phyloP scores from a whole-genome alignment of 2,888 invertebrate genomes.

The Zygogramma bicolorata region DNA sequence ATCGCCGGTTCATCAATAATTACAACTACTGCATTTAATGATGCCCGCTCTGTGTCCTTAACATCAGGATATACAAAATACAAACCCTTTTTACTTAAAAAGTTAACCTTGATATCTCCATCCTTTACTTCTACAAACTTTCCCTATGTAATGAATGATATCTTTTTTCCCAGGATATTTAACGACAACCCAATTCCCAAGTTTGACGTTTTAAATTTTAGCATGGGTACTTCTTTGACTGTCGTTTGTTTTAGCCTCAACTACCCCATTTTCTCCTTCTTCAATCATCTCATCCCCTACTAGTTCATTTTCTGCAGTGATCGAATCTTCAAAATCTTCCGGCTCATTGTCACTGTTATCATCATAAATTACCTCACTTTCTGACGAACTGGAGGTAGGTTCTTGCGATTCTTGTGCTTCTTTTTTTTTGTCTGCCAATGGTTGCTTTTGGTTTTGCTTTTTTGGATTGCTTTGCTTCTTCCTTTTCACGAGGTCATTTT shows the following conservation, averaged over 20 bases:
- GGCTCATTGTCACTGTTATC: slow-evolving; percentile 11
- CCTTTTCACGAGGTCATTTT: no score
- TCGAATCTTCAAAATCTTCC: slow-evolving; percentile 4
- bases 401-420: no score
- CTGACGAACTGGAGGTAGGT: no score
- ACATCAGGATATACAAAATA: neutral
- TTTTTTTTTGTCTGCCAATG: no score
- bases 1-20: neutral
- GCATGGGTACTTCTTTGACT: neutral
- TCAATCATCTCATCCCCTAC: neutral
- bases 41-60: neutral
- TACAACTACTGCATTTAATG: neutral
- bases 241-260: neutral
- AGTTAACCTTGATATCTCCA: neutral
- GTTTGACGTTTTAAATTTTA: neutral
- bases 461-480: no score
- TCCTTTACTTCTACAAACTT: neutral
- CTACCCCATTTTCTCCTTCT: neutral
- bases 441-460: no score
- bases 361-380: slow-evolving; percentile 1
- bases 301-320: neutral
- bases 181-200: neutral
- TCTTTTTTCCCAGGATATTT: neutral
- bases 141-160: neutral
- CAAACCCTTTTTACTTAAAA: neutral